phyloP scores from a whole-genome alignment of 2,113 vertebrate genomes.

The Turnix velox region DNA sequence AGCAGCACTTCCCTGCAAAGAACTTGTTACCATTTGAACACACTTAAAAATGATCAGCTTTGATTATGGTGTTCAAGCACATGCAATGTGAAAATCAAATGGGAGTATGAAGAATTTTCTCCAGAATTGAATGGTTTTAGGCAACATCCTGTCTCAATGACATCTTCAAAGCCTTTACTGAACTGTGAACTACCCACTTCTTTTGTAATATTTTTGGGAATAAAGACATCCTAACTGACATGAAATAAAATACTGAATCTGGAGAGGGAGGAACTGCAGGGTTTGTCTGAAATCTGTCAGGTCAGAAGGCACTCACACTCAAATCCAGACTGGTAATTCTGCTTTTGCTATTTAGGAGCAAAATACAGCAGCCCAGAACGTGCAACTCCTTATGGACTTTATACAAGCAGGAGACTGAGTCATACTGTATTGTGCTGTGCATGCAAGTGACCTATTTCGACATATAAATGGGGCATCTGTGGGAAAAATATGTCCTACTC shows the following conservation, averaged over 20 bases:
- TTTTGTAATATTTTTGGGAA: not conserved
- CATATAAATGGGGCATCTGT: not conserved
- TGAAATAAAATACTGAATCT: not conserved
- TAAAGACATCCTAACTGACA: not conserved
- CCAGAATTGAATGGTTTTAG: not conserved
- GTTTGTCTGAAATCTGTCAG: not conserved
- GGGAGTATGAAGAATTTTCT: not conserved
- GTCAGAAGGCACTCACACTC: not conserved
- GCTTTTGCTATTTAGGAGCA: not conserved
- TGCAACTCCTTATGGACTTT: not conserved
- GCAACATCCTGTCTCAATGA: not conserved
- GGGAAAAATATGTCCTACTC: not conserved
- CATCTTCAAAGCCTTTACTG: not conserved
- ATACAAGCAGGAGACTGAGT: not conserved
- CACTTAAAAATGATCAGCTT: not conserved
- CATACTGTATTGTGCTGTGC: not conserved
- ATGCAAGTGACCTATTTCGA: not conserved
- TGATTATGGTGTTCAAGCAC: not conserved
- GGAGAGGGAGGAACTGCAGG: not conserved
- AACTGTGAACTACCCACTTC: not conserved
- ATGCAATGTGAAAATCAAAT: not conserved
- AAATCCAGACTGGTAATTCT: not conserved
- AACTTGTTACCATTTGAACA: not conserved
- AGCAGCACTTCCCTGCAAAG: not conserved
- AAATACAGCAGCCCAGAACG: not conserved